Evolutionary conservation across 2,797 vertebrate species (phyloP).

Genomic region (Euthynnus affinis): DNA sequence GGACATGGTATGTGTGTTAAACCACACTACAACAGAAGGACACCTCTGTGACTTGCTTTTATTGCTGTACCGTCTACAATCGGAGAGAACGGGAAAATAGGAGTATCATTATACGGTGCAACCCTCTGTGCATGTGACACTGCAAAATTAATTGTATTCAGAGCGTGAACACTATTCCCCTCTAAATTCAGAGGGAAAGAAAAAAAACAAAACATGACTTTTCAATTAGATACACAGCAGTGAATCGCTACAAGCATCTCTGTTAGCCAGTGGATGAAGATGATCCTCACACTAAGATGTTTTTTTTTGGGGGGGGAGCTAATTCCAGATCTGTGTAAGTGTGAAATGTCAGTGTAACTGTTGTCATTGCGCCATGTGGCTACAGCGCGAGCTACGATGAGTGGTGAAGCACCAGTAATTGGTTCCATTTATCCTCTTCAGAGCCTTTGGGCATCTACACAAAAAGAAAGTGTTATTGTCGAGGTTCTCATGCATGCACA

Average conservation of each 20-base stretch:
- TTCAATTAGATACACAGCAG: slow-evolving; percentile 20
- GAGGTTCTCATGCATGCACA: slow-evolving; percentile 3
- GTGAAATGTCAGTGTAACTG: slow-evolving; percentile 45
- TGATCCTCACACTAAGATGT: slow-evolving; percentile 31
- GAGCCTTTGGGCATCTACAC: slow-evolving; percentile 55
- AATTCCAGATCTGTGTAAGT: slow-evolving; percentile 55
- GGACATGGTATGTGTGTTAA: too few species aligned
- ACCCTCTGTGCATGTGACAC: too few species aligned
- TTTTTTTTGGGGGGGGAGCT: slow-evolving; percentile 31
- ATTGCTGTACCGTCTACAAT: too few species aligned
- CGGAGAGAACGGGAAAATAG: too few species aligned
- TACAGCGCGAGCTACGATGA: slow-evolving; percentile 37
- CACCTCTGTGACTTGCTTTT: too few species aligned
- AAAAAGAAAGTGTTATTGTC: slow-evolving; percentile 33
- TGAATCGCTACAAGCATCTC: background rate
- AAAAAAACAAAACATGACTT: slow-evolving; percentile 10
- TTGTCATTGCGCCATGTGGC: slow-evolving; percentile 54
- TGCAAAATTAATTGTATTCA: too few species aligned
- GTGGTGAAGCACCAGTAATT: slow-evolving; percentile 60
- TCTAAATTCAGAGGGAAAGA: background rate
- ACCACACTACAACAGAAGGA: too few species aligned
- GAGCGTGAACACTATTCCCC: background rate
- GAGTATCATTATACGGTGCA: too few species aligned
- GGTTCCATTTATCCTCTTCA: slow-evolving; percentile 69
- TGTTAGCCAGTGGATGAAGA: slow-evolving; percentile 24